Evolutionary conservation across 2,888 invertebrate genomes (phyloP), one percentile per base, ranked within the genome.

Genomic region (Romanomermis culicivorax): DNA sequence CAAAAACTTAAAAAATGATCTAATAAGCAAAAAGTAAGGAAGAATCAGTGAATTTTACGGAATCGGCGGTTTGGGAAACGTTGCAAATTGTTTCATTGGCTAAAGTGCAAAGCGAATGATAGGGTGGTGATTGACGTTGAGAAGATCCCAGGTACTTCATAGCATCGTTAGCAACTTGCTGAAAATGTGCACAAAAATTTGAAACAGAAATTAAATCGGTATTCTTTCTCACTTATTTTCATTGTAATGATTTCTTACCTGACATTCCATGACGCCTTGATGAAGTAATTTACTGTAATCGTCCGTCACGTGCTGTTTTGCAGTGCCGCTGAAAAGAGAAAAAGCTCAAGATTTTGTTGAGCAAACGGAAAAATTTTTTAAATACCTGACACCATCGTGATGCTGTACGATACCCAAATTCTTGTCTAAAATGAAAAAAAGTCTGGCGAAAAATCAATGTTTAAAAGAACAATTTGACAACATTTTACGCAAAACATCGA

Each of bases 201-300:
- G 3, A 29, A 24, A 43, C 14, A 29, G 17, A 17, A 30, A n/a
- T 51, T 20, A 29, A 14, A n/a, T n/a, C 27, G 11, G n/a, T 4
- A 47, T 47, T 7, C 7, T 47, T n/a, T n/a, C n/a, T n/a, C n/a
- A n/a, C n/a, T n/a, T n/a, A 11, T 51, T 42, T 42, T 42, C n/a
- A n/a, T n/a, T n/a, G n/a, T n/a, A 52, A 26, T 7, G 14, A 23
- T 17, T 24, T 27, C 52, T 20, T 17, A 58, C 69, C 66, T 71
- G 62, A 56, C 70, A 69, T 50, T 78, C 77, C 0, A 74, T 70
- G 0, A 85, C 72, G 0, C 83, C 88, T 17, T 76, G 69, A 53
- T 77, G 73, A 14, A 95, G 71, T 30, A 85, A 70, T 29, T 81
- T 73, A 26, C 82, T 80, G 69, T 95, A 97, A 71, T 97, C 88